These are phyloP conservation scores for Circaetus gallicus DNA, from an alignment of 2,113 vertebrate species.

Conservation along the genomic window DNA sequence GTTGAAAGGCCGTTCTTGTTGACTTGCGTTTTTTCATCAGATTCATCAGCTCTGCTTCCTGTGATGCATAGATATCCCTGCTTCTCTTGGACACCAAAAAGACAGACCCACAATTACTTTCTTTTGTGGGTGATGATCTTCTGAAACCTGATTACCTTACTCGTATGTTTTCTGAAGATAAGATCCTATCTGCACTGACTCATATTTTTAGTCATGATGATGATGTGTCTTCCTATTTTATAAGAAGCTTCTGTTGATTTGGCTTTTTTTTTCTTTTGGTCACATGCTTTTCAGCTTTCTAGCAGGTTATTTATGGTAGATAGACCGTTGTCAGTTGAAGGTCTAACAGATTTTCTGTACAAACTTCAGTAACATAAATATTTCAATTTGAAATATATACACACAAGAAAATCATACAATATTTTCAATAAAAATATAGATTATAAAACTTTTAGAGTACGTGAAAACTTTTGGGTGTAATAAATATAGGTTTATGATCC, in stretches of 20 bases:
- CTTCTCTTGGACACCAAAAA: not conserved
- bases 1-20: not conserved
- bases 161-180: constrained; percentile 3
- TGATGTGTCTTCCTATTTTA: not conserved
- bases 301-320: not conserved
- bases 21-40: not conserved
- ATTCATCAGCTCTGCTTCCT: not conserved
- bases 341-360: not conserved
- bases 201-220: not conserved
- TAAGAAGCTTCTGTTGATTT: not conserved
- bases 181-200: not conserved
- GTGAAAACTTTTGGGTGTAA: not conserved
- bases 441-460: not conserved
- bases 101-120: not conserved
- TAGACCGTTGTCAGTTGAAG: not conserved
- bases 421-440: not conserved
- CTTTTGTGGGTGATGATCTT: not conserved
- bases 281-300: not conserved
- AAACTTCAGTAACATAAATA: not conserved
- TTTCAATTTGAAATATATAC: not conserved
- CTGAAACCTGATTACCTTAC: not conserved
- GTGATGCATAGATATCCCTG: not conserved
- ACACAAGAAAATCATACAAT: not conserved
- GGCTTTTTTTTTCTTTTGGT: not conserved
- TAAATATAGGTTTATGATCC: not conserved